Evolutionary conservation across 2,888 invertebrate genomes (phyloP), one percentile per base, ranked within the genome.

Genomic region (Pegoplata infirma): DNA sequence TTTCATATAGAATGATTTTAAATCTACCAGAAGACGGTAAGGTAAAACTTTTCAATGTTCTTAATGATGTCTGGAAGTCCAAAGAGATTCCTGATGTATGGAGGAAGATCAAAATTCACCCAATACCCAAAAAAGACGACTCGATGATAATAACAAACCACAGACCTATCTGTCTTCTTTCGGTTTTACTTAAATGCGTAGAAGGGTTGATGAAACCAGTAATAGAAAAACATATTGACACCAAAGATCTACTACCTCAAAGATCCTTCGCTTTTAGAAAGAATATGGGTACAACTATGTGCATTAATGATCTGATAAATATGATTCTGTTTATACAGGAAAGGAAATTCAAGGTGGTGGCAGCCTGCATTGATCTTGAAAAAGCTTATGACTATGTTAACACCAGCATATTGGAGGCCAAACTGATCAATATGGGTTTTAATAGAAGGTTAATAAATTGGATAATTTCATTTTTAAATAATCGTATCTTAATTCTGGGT

Each of bases 271-370:
- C 67, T 3, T 72, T 67, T 21, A 40, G 72, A 0, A 67, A 77
- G 44, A 32, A 21, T 3, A 19, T 44, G 10, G 19, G 55, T n/a
- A 63, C 56, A 0, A 25, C 53, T 0, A 25, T 23, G 0, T 77
- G 67, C 10, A 59, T 72, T 1, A 77, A 72, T 40, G 76, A 72
- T 5, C 12, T 66, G 3, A 51, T 59, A 6, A 56, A 77, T 23
- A 28, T 6, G 0, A 40, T 63, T 14, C 4, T 17, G 6, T 25
- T 8, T 5, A 47, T 8, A 12, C 5, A 1, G 7, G 28, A 19
- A 5, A 6, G 6, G 10, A 56, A 63, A 4, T 19, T 47, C 0
- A 51, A 68, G 5, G 5, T 49, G 6, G 47, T 28, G 0, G 40
- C 46, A 0, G 23, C 49, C 6, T 25, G n/a, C n/a, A n/a, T n/a